Evolutionary conservation across 2,113 vertebrate genomes (phyloP).

Genomic region (Tachysurus fulvidraco): DNA sequence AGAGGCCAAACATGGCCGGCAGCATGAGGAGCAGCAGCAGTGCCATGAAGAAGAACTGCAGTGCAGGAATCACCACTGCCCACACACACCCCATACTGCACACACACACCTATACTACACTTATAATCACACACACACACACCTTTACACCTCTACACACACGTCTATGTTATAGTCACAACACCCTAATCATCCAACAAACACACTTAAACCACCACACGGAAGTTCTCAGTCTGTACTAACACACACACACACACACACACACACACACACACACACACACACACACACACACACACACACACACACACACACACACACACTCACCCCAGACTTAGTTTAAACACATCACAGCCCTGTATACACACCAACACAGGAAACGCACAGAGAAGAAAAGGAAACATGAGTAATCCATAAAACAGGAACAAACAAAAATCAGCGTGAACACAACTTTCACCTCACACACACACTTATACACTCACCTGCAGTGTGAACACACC

Average conservation of each 20-base stretch:
- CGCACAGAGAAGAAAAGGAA: not conserved
- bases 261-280: not conserved
- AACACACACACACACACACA: not conserved
- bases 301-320: not conserved
- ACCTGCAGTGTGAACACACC: not conserved
- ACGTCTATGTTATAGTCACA: not conserved
- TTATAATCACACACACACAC: not conserved
- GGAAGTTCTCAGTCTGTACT: not conserved
- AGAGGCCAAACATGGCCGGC: conserved; percentile 88
- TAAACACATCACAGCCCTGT: not conserved
- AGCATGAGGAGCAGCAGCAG: conserved; percentile 82
- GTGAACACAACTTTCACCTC: not conserved
- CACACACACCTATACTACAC: conserved; percentile 28
- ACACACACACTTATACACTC: not conserved
- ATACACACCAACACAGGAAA: conserved; percentile 2
- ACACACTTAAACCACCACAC: not conserved
- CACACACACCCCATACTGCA: conserved; percentile 78
- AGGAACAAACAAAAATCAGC: not conserved
- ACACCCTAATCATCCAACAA: not conserved
- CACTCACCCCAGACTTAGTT: not conserved
- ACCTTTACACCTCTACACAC: not conserved
- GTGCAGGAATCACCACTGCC: conserved; percentile 56
- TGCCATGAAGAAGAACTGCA: conserved; percentile 75
- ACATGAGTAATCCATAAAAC: not conserved
- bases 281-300: not conserved